Percentiles rank a stretch among this genome's conserved stretches.
Conservation (phyloP, 1,140 invertebrate genomes). For the Carcinoscorpius rotundicauda region DNA sequence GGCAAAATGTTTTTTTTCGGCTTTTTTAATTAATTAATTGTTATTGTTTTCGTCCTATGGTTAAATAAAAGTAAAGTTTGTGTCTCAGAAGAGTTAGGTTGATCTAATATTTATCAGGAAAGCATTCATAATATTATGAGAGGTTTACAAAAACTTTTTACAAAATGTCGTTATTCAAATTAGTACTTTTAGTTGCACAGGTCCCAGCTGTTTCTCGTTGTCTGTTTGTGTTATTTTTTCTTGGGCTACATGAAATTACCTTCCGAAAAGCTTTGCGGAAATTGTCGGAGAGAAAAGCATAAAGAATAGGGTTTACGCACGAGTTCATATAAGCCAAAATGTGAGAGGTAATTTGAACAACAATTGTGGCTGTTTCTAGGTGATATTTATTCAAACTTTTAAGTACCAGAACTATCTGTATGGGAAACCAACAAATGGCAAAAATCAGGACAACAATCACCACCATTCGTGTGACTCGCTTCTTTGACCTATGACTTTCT, state of each 20-base stretch:
- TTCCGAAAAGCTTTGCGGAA: slow-evolving; percentile 69
- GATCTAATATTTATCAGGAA: no score
- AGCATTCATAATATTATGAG: no score
- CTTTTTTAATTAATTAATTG: no score
- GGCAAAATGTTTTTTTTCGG: no score
- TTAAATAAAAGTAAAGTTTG: no score
- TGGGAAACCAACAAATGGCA: slow-evolving; percentile 87
- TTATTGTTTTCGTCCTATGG: no score
- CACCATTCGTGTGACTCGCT: slow-evolving; percentile 82
- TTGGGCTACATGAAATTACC: slow-evolving; percentile 31
- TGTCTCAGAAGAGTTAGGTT: no score
- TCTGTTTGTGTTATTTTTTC: neutral
- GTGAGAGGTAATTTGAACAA: slow-evolving; percentile 68
- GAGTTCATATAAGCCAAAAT: slow-evolving; percentile 48
- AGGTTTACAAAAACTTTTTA: neutral
- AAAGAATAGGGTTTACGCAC: slow-evolving; percentile 29
- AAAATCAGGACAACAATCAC: slow-evolving; percentile 87
- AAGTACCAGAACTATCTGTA: slow-evolving; percentile 68
- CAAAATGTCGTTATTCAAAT: slow-evolving; percentile 12
- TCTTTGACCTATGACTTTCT: slow-evolving; percentile 64
- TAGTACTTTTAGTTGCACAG: slow-evolving; percentile 16
- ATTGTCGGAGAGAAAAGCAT: slow-evolving; percentile 76
- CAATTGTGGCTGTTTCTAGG: slow-evolving; percentile 46
- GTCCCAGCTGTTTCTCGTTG: slow-evolving; percentile 30
- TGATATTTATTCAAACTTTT: slow-evolving; percentile 59